Percentiles rank a stretch among this genome's conserved stretches.
These are phyloP conservation scores for Micropterix aruncella DNA, from an alignment of 2,888 invertebrate species.

Conservation along the genomic window DNA sequence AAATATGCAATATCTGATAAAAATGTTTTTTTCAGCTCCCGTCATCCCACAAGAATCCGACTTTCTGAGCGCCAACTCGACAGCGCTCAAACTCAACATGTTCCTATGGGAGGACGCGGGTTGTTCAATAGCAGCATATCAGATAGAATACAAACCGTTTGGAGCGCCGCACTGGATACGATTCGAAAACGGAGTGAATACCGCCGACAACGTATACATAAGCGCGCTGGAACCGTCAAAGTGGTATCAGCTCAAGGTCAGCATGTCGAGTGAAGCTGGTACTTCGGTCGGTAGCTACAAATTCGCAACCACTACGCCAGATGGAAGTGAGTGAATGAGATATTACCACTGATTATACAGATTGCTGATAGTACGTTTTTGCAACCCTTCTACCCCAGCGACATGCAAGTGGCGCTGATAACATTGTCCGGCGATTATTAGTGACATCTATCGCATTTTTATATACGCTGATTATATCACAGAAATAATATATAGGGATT, in stretches of 20 bases:
- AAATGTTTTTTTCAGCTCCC: slow-evolving; percentile 10
- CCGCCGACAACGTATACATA: not conserved
- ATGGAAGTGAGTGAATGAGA: slow-evolving; percentile 32
- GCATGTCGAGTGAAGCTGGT: slow-evolving; percentile 47
- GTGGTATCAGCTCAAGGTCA: slow-evolving; percentile 44
- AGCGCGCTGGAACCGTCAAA: slow-evolving; percentile 33
- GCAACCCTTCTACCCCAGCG: no score
- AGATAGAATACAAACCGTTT: slow-evolving; percentile 41
- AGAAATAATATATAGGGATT: no score
- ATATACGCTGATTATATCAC: no score
- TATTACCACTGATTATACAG: no score
- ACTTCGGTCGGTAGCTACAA: slow-evolving; percentile 45
- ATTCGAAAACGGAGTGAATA: slow-evolving; percentile 3
- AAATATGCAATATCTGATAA: no score
- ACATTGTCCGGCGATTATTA: no score
- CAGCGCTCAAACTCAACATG: slow-evolving; percentile 66
- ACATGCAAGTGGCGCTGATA: no score
- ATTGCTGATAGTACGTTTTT: no score
- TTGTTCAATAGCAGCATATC: slow-evolving; percentile 69
- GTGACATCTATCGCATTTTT: no score
- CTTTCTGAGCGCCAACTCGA: slow-evolving; percentile 65
- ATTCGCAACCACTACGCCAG: slow-evolving; percentile 39
- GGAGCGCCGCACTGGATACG: slow-evolving; percentile 5
- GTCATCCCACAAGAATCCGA: slow-evolving; percentile 55
- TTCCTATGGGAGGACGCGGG: slow-evolving; percentile 74